phyloP scores from a whole-genome alignment of 2,113 vertebrate genomes.

The Emydura subglobosa region DNA sequence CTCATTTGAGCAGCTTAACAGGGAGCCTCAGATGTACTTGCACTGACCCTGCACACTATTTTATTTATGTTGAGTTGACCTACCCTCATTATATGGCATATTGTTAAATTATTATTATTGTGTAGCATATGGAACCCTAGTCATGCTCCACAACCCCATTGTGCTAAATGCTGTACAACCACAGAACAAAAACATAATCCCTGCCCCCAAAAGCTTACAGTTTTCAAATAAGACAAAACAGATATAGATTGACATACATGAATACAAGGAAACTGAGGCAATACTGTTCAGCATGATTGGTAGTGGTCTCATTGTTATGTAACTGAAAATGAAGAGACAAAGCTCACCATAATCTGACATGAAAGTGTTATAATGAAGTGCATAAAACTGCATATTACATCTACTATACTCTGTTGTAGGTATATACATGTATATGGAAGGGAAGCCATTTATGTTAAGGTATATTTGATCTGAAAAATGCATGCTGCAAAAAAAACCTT shows the following conservation, averaged over 20 bases:
- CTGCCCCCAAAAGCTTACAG: not conserved
- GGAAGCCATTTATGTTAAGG: not conserved
- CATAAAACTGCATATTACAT: not conserved
- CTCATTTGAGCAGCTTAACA: not conserved
- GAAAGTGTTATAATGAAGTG: not conserved
- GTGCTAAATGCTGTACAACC: not conserved
- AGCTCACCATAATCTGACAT: not conserved
- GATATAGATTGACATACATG: not conserved
- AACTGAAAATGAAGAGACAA: not conserved
- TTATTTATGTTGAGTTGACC: not conserved
- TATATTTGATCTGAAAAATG: not conserved
- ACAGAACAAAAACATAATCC: not conserved
- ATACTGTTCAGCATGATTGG: not conserved
- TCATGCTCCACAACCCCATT: not conserved
- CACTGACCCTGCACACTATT: not conserved
- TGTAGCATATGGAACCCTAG: not conserved
- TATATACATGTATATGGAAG: not conserved
- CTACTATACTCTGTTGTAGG: not conserved
- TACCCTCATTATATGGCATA: not conserved
- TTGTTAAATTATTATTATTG: not conserved
- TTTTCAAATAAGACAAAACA: not conserved
- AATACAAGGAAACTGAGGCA: not conserved
- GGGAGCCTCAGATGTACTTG: not conserved
- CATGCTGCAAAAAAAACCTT: not conserved
- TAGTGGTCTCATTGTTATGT: not conserved